Conservation (phyloP, 2,113 vertebrate species). For the Choloepus hoffmanni region DNA sequence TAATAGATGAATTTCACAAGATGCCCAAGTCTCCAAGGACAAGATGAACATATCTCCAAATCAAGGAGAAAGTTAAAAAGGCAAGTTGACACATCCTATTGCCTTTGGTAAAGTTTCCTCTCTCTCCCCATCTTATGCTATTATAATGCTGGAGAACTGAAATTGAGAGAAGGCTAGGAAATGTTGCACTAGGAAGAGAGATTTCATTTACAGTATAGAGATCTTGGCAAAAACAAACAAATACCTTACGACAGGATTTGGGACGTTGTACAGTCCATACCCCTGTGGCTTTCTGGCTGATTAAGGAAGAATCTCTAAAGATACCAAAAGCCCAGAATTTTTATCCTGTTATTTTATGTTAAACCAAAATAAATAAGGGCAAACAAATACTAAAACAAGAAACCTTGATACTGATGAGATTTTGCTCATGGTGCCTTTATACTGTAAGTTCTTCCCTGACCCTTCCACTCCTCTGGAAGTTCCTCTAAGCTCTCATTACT, state of each 20-base stretch:
- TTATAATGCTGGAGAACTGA: background rate
- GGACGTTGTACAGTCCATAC: background rate
- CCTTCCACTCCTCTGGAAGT: background rate
- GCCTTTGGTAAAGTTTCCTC: background rate
- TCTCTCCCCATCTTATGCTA: background rate
- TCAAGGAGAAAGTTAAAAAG: background rate
- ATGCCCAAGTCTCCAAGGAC: background rate
- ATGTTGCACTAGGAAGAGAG: background rate
- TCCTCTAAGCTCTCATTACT: background rate
- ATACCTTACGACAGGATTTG: background rate
- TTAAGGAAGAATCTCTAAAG: conserved; percentile 11
- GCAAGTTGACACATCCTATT: no score
- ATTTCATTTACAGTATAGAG: background rate
- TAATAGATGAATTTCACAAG: background rate
- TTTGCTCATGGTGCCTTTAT: background rate
- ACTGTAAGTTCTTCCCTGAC: background rate
- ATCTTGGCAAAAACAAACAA: background rate
- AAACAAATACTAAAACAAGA: background rate
- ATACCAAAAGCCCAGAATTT: background rate
- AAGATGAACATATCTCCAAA: background rate
- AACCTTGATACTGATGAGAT: background rate
- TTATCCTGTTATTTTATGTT: background rate
- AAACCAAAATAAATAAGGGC: background rate
- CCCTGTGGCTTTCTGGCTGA: background rate
- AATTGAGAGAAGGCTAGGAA: no score